These are phyloP conservation scores for Proisotoma minuta DNA, from an alignment of 2,888 invertebrate species.

Conservation along the genomic window DNA sequence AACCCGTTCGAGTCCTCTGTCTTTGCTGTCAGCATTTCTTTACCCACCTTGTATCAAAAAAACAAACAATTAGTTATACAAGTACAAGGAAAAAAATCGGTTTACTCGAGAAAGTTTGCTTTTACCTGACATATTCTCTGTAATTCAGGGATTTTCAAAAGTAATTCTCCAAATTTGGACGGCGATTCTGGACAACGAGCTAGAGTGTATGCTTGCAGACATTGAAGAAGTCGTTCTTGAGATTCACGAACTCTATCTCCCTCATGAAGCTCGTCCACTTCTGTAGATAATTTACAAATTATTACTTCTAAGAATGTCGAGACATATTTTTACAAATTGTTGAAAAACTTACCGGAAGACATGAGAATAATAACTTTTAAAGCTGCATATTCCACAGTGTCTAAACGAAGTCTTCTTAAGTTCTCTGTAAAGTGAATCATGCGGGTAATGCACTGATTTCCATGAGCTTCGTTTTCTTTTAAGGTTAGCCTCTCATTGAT, in stretches of 20 bases:
- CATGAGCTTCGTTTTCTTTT: slow-evolving; percentile 49
- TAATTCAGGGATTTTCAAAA: slow-evolving; percentile 87
- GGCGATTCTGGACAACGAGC: slow-evolving; percentile 87
- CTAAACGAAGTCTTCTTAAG: slow-evolving; percentile 78
- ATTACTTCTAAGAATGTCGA: neutral
- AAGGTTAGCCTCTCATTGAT: slow-evolving; percentile 47
- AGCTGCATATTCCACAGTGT: slow-evolving; percentile 93
- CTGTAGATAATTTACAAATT: slow-evolving; percentile 52
- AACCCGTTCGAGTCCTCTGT: slow-evolving; percentile 82
- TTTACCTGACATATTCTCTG: slow-evolving; percentile 86
- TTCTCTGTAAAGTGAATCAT: slow-evolving; percentile 94
- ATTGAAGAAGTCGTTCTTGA: slow-evolving; percentile 88
- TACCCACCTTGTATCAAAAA: slow-evolving; percentile 64
- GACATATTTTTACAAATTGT: slow-evolving; percentile 1
- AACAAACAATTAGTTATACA: neutral
- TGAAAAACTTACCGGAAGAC: slow-evolving; percentile 72
- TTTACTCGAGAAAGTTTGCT: neutral
- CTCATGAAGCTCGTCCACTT: slow-evolving; percentile 86
- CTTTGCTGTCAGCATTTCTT: slow-evolving; percentile 82
- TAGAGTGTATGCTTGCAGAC: slow-evolving; percentile 84
- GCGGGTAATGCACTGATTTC: slow-evolving; percentile 71
- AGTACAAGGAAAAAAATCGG: neutral
- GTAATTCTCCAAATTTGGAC: slow-evolving; percentile 88
- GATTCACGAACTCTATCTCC: slow-evolving; percentile 90
- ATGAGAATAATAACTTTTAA: slow-evolving; percentile 90